Percentiles rank a stretch among this genome's conserved stretches.
Evolutionary conservation across 2,113 vertebrate species (phyloP).

Genomic region (Pterophyllum scalare): DNA sequence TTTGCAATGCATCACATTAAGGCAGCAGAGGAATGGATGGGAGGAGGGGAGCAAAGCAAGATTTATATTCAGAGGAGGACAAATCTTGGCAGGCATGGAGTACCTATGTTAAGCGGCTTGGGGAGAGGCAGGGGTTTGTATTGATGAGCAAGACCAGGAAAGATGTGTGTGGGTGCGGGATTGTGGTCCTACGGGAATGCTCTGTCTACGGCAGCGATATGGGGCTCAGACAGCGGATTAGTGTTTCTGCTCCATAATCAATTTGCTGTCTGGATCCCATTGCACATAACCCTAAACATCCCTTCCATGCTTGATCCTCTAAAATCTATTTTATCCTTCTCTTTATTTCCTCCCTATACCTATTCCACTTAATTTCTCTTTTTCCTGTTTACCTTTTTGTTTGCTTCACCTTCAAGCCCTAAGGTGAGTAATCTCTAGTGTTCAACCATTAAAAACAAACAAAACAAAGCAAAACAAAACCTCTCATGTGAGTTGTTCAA

Average conservation of each 20-base stretch:
- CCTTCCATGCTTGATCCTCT: constrained; percentile 37
- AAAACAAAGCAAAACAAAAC: not conserved
- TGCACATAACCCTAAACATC: constrained; percentile 64
- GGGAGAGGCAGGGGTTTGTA: constrained; percentile 34
- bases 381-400: constrained; percentile 7
- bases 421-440: not conserved
- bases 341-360: not conserved
- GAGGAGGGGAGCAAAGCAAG: constrained; percentile 37
- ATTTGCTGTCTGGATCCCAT: constrained; percentile 67
- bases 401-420: constrained; percentile 35
- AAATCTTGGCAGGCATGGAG: constrained; percentile 59
- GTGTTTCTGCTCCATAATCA: constrained; percentile 77
- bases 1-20: constrained; percentile 50
- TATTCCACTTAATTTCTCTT: not conserved
- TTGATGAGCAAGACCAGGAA: constrained; percentile 61
- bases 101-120: constrained; percentile 55
- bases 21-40: constrained; percentile 6
- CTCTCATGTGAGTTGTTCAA: not conserved
- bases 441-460: not conserved
- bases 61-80: constrained; percentile 57
- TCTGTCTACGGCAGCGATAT: constrained; percentile 58
- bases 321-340: constrained; percentile 22
- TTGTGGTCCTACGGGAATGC: constrained; percentile 58
- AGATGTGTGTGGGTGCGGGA: constrained; percentile 64
- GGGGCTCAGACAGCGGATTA: constrained; percentile 73